These are phyloP conservation scores for Pteronotus mesoamericanus DNA, from an alignment of 2,797 vertebrate genomes.

Conservation along the genomic window DNA sequence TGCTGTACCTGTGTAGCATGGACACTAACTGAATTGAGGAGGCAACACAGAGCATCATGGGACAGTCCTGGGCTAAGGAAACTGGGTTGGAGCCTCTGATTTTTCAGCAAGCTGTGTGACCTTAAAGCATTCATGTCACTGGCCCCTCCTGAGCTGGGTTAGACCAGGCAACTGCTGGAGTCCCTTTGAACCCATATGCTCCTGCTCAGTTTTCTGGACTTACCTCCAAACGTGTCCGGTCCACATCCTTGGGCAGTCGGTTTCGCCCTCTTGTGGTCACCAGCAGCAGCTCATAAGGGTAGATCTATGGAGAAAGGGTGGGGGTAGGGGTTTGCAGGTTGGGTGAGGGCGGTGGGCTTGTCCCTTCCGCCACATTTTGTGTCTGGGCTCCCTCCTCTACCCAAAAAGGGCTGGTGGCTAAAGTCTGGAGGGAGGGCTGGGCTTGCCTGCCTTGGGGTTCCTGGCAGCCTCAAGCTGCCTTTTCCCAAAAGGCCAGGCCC, in stretches of 20 bases:
- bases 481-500: neutral
- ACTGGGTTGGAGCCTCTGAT: neutral
- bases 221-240: slow-evolving; percentile 96
- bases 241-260: slow-evolving; percentile 94
- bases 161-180: neutral
- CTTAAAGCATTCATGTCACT: neutral
- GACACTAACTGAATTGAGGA: neutral
- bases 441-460: neutral
- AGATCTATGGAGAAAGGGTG: slow-evolving; percentile 84
- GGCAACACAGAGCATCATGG: neutral
- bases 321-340: neutral
- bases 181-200: neutral
- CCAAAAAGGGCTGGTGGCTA: neutral
- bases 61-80: neutral
- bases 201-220: slow-evolving; percentile 40
- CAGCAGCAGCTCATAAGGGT: slow-evolving; percentile 95
- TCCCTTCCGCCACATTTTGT: neutral
- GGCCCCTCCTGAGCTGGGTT: neutral
- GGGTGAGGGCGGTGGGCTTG: neutral
- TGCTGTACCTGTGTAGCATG: rapidly evolving
- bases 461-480: neutral
- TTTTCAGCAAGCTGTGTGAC: neutral
- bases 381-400: neutral
- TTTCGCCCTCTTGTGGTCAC: slow-evolving; percentile 96
- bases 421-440: slow-evolving; percentile 1